Evolutionary conservation across 2,113 vertebrate genomes (phyloP).

Genomic region (Suncus etruscus): DNA sequence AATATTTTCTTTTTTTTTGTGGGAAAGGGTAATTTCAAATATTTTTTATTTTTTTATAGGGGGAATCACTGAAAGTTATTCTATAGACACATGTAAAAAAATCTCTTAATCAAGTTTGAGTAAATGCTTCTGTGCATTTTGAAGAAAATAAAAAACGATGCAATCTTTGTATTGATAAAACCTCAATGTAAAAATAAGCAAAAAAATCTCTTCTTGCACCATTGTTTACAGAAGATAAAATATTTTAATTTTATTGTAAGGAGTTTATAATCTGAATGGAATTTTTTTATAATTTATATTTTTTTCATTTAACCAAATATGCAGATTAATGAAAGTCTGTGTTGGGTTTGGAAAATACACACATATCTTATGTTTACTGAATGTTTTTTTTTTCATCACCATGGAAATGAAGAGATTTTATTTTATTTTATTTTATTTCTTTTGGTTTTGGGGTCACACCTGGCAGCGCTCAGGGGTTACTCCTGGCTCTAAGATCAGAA

Average conservation of each 20-base stretch:
- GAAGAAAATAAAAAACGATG: conserved; percentile 34
- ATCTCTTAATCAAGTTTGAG: background rate
- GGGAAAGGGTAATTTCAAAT: no score
- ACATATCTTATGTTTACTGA: no score
- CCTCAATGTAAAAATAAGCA: background rate
- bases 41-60: background rate
- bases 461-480: no score
- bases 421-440: no score
- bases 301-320: background rate
- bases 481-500: no score
- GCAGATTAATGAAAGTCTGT: background rate
- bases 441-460: no score
- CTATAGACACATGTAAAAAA: background rate
- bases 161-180: background rate
- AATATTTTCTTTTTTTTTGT: background rate
- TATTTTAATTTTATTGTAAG: conserved; percentile 1
- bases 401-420: no score
- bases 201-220: background rate
- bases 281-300: conserved; percentile 20
- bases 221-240: background rate
- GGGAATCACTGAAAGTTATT: background rate
- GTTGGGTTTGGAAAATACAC: no score
- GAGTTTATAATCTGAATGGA: background rate
- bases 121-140: conserved; percentile 24
- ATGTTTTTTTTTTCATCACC: no score